Conservation (phyloP, 1,140 invertebrate species). For the Diachasmimorpha longicaudata region DNA sequence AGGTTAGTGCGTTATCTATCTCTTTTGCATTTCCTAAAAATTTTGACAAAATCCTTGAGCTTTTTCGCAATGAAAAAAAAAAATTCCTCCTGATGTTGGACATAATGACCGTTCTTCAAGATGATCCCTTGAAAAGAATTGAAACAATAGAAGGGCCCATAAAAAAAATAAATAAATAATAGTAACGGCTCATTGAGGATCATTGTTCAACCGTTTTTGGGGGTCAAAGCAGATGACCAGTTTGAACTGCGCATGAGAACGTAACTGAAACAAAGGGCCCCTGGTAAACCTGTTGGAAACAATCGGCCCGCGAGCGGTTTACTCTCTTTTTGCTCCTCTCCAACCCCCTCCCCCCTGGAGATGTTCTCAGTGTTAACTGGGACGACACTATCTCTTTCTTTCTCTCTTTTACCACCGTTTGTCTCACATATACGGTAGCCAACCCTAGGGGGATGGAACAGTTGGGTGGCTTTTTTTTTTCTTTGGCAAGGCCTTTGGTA, state of each 20-base stretch:
- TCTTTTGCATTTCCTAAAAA: too few relatives aligned
- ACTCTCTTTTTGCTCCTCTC: constrained; percentile 13
- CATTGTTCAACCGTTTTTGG: constrained; percentile 57
- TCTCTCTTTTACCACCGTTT: neutral
- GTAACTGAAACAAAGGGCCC: constrained; percentile 55
- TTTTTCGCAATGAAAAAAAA: too few relatives aligned
- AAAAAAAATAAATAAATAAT: neutral
- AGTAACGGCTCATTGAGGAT: constrained; percentile 51
- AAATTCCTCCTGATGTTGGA: too few relatives aligned
- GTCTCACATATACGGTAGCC: neutral
- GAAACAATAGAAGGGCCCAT: too few relatives aligned
- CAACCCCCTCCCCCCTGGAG: neutral
- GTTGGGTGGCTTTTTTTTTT: constrained; percentile 59
- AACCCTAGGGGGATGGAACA: constrained; percentile 52
- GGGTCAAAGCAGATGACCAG: constrained; percentile 55
- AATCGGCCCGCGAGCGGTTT: constrained; percentile 41
- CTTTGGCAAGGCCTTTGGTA: neutral
- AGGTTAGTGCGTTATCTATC: too few relatives aligned
- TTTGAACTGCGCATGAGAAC: constrained; percentile 53
- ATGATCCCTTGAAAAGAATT: too few relatives aligned
- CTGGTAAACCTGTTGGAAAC: constrained; percentile 59
- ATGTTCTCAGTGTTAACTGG: constrained; percentile 8
- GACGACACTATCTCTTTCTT: constrained; percentile 7
- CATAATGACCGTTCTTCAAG: too few relatives aligned
- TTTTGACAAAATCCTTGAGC: too few relatives aligned